Base-by-base conservation (phyloP, 64 coral and sea anemone species). In the Porites australiensis region DNA sequence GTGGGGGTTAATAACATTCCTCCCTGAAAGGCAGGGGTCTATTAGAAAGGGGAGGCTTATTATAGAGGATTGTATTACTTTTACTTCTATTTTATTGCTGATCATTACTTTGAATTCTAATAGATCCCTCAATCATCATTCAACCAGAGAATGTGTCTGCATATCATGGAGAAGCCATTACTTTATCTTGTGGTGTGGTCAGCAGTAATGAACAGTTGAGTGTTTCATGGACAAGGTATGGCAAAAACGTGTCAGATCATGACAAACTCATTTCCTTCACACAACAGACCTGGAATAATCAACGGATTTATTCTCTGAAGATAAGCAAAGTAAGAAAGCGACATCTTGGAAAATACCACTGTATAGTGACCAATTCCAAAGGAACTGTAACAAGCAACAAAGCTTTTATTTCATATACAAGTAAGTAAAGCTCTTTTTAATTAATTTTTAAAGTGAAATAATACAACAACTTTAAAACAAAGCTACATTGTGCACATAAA, bases 61-160 rank as follows among this genome's bases (percentile, higher is more conserved):
- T 37, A 37, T 0, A 37, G 27, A 37, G 27, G 27, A 37, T 37
- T 37, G 27, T 37, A 37, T 37, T 57, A 57, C 7, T 57, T 57
- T 12, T 9, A 57, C 7, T 57, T 9, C 54, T 57, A 57, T 57
- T 57, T 57, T 55, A 57, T 57, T 57, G 12, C 7, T 57, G 12
- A 57, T 57, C 12, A 57, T 57, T 57, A 9, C 54, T 57, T 6
- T 9, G 7, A 9, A 21, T 20, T 8, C 18, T 59, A 6, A 5
- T 64, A 96, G 95, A 96, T 82, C 95, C 95, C 4, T 79, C 92
- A 43, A 64, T 96, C 65, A 79, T 94, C 4, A 60, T 82, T 48
- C 65, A 90, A 2, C 95, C 95, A 15, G 43, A 71, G 37, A 68
- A 90, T 80, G 43, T 72, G 11, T 22, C 87, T 4, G 72, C 21